Evolutionary conservation across 2,113 vertebrate genomes (phyloP).

Genomic region (Platycercus adscitus): DNA sequence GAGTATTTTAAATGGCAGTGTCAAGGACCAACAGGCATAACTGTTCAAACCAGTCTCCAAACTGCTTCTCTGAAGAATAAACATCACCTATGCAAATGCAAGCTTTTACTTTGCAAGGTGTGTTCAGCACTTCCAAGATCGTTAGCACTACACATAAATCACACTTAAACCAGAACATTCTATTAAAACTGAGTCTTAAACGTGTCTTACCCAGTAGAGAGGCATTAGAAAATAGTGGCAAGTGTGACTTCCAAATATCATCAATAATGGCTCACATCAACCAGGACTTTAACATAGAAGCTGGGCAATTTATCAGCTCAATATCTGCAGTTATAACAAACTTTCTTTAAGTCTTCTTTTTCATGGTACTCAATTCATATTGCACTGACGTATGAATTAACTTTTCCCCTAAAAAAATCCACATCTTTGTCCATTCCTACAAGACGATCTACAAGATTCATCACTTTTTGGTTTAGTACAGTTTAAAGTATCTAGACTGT

Average conservation of each 20-base stretch:
- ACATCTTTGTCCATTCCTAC: not conserved
- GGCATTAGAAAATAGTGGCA: not conserved
- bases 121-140: not conserved
- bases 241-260: not conserved
- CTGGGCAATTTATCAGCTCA: not conserved
- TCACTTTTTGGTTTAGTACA: not conserved
- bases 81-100: not conserved
- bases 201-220: not conserved
- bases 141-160: not conserved
- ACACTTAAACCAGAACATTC: not conserved
- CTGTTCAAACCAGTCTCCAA: slow-evolving; percentile 30
- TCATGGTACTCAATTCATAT: not conserved
- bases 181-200: not conserved
- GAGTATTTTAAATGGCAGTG: not conserved
- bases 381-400: not conserved
- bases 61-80: not conserved
- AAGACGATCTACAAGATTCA: not conserved
- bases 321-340: not conserved
- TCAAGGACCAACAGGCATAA: slow-evolving; percentile 9
- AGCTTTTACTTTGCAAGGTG: not conserved
- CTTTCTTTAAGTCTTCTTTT: not conserved
- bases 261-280: not conserved
- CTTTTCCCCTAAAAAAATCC: not conserved
- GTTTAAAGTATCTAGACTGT: not conserved
- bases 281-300: not conserved